Percentiles rank a stretch among this genome's conserved stretches.
phyloP scores from a whole-genome alignment of 2,888 invertebrate genomes.

The Cerastoderma edule region DNA sequence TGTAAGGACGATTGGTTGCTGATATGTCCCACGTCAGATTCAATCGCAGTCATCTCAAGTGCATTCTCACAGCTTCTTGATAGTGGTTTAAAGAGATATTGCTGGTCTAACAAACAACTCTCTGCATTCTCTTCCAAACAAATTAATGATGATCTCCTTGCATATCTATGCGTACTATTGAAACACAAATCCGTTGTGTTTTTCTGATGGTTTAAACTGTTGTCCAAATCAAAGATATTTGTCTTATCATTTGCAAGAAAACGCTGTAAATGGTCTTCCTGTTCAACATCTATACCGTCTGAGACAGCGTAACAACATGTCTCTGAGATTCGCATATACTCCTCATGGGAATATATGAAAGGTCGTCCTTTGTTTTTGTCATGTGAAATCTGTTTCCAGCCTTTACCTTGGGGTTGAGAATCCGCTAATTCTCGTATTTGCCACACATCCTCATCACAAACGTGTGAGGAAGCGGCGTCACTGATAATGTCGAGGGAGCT shows the following conservation, averaged over 20 bases:
- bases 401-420: neutral
- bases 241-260: slow-evolving; percentile 37
- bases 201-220: slow-evolving; percentile 12
- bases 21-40: no score
- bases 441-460: slow-evolving; percentile 52
- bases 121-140: slow-evolving; percentile 56
- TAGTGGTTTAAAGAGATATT: no score
- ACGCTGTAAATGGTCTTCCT: slow-evolving; percentile 36
- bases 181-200: neutral
- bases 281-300: slow-evolving; percentile 24
- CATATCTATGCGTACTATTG: slow-evolving; percentile 25
- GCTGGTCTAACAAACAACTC: slow-evolving; percentile 15
- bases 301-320: slow-evolving; percentile 27
- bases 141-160: slow-evolving; percentile 55
- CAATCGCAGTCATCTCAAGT: no score
- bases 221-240: slow-evolving; percentile 17
- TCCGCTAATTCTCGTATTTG: slow-evolving; percentile 45
- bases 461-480: slow-evolving; percentile 34
- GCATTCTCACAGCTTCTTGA: no score
- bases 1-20: no score
- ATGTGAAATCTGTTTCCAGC: neutral
- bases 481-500: slow-evolving; percentile 38
- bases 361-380: slow-evolving; percentile 9
- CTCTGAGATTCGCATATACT: slow-evolving; percentile 32
- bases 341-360: slow-evolving; percentile 16